phyloP scores from a whole-genome alignment of 2,888 invertebrate species.

The Geotrupes spiniger region DNA sequence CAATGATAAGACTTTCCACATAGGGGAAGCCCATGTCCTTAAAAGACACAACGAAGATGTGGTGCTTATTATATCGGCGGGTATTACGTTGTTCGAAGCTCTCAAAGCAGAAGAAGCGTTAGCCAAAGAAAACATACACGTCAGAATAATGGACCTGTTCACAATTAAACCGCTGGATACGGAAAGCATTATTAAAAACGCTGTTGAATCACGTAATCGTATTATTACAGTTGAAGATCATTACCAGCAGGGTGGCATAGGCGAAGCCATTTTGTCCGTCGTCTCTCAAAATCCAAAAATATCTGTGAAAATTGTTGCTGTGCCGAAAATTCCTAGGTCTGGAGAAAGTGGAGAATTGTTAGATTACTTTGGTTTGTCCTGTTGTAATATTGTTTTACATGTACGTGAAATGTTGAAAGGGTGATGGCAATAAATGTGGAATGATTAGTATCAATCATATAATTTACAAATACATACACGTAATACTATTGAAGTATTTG shows the following conservation, averaged over 20 bases:
- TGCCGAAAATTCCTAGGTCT: conserved; percentile 80
- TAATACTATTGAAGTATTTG: no score
- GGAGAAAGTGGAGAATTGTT: conserved; percentile 82
- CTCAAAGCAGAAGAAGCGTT: conserved; percentile 75
- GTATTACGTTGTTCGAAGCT: conserved; percentile 87
- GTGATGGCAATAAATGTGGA: no score
- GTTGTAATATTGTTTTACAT: conserved; percentile 61
- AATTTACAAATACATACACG: no score
- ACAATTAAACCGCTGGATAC: conserved; percentile 91
- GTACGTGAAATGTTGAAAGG: conserved; percentile 52
- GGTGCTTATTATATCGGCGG: conserved; percentile 83
- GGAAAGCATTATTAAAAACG: conserved; percentile 67
- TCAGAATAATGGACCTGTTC: conserved; percentile 88
- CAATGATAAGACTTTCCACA: conserved; percentile 63
- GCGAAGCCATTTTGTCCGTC: conserved; percentile 85
- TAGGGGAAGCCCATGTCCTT: conserved; percentile 75
- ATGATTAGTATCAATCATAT: no score
- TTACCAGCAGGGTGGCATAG: conserved; percentile 90
- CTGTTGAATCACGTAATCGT: conserved; percentile 69
- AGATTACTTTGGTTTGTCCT: conserved; percentile 78
- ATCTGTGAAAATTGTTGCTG: conserved; percentile 72
- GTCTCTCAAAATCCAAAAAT: conserved; percentile 67
- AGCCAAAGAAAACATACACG: conserved; percentile 62
- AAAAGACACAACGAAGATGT: conserved; percentile 69
- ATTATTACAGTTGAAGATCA: conserved; percentile 95